Conservation (phyloP, 2,113 vertebrate genomes). For the Diadophis punctatus region DNA sequence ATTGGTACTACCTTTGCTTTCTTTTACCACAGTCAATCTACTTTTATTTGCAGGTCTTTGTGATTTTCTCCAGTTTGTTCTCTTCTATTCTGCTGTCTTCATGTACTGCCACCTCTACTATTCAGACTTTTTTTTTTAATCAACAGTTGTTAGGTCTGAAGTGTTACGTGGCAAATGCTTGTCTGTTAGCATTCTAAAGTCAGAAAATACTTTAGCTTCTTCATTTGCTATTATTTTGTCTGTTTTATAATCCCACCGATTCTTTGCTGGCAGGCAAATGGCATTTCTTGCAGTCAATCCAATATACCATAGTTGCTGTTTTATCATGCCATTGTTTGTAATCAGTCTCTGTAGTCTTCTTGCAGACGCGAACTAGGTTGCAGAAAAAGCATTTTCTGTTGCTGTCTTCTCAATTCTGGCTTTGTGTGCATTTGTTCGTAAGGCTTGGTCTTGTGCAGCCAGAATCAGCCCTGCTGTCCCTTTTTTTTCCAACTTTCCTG, state of each 20-base stretch:
- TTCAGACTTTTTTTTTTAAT: not conserved
- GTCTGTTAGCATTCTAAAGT: not conserved
- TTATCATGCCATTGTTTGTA: not conserved
- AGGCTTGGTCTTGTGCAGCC: not conserved
- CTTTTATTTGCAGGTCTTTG: not conserved
- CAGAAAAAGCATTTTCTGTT: not conserved
- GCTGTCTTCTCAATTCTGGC: not conserved
- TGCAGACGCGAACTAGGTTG: not conserved
- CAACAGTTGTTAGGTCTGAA: not conserved
- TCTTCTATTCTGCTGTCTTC: not conserved
- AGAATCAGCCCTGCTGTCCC: not conserved
- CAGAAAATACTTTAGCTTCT: not conserved
- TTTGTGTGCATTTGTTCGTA: not conserved
- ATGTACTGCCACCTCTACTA: not conserved
- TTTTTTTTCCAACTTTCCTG: not conserved
- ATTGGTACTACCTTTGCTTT: not conserved
- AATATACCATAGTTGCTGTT: not conserved
- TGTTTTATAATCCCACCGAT: not conserved
- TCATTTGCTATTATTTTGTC: not conserved
- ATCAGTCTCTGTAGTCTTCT: not conserved
- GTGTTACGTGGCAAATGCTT: not conserved
- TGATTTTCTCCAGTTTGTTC: not conserved
- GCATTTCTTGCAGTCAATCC: not conserved
- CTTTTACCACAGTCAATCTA: not conserved
- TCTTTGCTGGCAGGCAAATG: not conserved